A percentile compares a stretch with the other conserved stretches of the same genome.
phyloP scores from a whole-genome alignment of 2,888 invertebrate genomes.

The Thymelicus sylvestris region DNA sequence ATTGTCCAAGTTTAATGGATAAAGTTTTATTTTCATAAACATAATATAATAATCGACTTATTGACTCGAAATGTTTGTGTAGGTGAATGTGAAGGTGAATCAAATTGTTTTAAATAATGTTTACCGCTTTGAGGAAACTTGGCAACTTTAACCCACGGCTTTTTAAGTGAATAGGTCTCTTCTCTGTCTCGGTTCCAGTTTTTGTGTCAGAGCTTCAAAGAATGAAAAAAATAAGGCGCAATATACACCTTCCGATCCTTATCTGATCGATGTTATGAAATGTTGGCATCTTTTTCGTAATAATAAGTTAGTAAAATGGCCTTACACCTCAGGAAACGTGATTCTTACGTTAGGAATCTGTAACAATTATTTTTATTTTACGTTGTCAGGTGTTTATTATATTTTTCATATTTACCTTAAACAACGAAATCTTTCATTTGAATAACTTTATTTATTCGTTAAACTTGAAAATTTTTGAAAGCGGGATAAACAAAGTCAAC shows the following conservation, averaged over 20 bases:
- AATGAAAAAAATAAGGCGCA: neutral
- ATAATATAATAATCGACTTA: slow-evolving; percentile 18
- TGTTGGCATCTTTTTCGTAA: too few relatives aligned
- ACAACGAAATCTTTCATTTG: too few relatives aligned
- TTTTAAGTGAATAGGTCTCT: slow-evolving; percentile 5
- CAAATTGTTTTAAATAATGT: slow-evolving; percentile 31
- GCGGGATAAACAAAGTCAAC: too few relatives aligned
- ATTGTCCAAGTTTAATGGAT: slow-evolving; percentile 12
- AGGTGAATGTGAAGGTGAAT: slow-evolving; percentile 36
- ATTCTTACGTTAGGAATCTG: too few relatives aligned
- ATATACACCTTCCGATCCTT: slow-evolving; percentile 1
- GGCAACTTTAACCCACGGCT: slow-evolving; percentile 18
- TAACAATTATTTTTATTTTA: too few relatives aligned
- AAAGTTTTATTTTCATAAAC: slow-evolving; percentile 30
- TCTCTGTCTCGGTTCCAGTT: neutral
- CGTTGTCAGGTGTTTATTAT: too few relatives aligned
- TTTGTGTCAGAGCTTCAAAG: neutral
- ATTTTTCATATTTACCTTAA: too few relatives aligned
- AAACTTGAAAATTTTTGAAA: too few relatives aligned
- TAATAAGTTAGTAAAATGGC: too few relatives aligned
- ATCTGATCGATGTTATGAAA: too few relatives aligned
- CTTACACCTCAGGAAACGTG: too few relatives aligned
- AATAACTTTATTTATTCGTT: too few relatives aligned
- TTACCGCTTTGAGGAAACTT: slow-evolving; percentile 15
- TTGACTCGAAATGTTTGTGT: slow-evolving; percentile 37